These are phyloP conservation scores for Aurelia aurita complex sp. Pacific DNA, from an alignment of 30 jellyfish, hydroid and myxozoan species.

Conservation along the genomic window DNA sequence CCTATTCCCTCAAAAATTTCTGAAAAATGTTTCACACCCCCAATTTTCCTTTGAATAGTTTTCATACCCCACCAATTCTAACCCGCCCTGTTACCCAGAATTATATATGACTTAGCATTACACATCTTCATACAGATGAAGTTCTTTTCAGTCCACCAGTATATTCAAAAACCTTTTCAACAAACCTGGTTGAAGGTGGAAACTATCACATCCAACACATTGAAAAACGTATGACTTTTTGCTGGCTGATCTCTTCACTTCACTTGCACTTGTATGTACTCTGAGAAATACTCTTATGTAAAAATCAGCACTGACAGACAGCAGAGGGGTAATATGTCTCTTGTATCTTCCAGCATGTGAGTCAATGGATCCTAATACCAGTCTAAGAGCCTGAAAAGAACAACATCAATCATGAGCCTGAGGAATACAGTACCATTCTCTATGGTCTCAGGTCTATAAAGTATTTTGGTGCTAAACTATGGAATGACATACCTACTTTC, in stretches of 20 bases:
- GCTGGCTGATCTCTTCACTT: conserved; percentile 92
- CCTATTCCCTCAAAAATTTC: too few relatives aligned
- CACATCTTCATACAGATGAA: background rate
- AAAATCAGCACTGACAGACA: conserved; percentile 94
- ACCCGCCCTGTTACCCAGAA: too few relatives aligned
- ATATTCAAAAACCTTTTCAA: background rate
- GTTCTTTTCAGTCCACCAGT: background rate
- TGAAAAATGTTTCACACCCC: too few relatives aligned
- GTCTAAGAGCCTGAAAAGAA: conserved; percentile 81
- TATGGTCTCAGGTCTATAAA: too few relatives aligned
- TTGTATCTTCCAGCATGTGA: conserved; percentile 94
- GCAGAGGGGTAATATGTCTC: conserved; percentile 87
- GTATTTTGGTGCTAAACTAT: too few relatives aligned
- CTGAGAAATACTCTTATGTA: conserved; percentile 90
- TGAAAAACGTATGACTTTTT: conserved; percentile 85
- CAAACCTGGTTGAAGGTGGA: conserved; percentile 96
- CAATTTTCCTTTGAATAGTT: too few relatives aligned
- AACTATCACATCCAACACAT: conserved; percentile 93
- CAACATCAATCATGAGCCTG: too few relatives aligned
- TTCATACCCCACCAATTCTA: too few relatives aligned
- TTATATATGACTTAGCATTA: too few relatives aligned
- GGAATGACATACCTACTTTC: too few relatives aligned
- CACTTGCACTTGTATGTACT: conserved; percentile 89
- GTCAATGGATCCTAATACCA: conserved; percentile 83
- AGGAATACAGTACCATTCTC: too few relatives aligned